These are phyloP conservation scores for Pseudolaguvia tuberculata DNA, from an alignment of 2,113 vertebrate genomes.

Conservation along the genomic window DNA sequence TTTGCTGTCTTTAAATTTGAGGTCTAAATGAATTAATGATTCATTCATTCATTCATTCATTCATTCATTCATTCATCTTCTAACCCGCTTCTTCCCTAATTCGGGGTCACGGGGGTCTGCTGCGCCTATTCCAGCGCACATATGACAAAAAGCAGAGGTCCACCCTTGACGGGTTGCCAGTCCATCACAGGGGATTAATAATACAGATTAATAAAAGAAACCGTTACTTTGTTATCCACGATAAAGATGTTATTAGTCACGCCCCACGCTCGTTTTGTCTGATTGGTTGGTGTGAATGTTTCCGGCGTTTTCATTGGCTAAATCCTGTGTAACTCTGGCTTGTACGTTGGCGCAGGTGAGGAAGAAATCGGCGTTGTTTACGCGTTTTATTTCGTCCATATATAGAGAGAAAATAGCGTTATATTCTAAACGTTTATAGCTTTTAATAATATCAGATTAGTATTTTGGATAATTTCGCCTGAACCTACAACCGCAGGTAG, in stretches of 20 bases:
- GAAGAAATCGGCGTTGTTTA: conserved; percentile 22
- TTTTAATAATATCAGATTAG: background rate
- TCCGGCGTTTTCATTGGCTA: conserved; percentile 6
- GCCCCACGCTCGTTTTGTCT: background rate
- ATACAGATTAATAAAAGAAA: background rate
- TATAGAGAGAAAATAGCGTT: conserved; percentile 5
- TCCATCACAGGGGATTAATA: background rate
- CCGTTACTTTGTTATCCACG: background rate
- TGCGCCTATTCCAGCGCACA: no score
- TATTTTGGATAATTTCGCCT: background rate
- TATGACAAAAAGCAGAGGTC: no score
- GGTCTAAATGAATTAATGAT: no score
- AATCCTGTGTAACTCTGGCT: background rate
- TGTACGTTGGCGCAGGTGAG: conserved; percentile 15
- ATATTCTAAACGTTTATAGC: background rate
- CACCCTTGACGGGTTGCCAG: no score
- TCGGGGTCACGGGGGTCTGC: no score
- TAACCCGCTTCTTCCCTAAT: no score
- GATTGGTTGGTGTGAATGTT: conserved; percentile 25
- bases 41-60: no score
- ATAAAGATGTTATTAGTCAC: background rate
- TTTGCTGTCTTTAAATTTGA: background rate
- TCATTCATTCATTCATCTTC: no score
- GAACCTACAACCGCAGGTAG: conserved; percentile 1
- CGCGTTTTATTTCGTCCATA: background rate